Conservation (phyloP, 2,888 invertebrate species). For the Andrena haemorrhoa region DNA sequence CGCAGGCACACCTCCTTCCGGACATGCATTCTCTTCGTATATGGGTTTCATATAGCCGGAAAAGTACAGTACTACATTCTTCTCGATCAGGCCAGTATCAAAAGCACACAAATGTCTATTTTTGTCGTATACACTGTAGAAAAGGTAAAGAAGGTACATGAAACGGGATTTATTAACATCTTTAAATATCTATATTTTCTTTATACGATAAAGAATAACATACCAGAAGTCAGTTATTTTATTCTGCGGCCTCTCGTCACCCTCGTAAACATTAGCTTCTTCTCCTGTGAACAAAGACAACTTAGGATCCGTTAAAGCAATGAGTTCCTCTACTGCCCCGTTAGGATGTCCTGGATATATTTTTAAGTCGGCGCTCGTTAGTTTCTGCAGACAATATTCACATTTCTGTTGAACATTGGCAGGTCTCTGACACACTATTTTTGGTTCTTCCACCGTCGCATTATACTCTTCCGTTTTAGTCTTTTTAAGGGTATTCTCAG, state of each 20-base stretch:
- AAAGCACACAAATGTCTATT: conserved; percentile 92
- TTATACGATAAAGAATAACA: not conserved
- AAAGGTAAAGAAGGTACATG: conserved; percentile 1
- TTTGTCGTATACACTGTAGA: conserved; percentile 90
- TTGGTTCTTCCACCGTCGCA: conserved; percentile 14
- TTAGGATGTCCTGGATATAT: conserved; percentile 91
- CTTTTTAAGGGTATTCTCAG: conserved; percentile 58
- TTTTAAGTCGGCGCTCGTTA: conserved; percentile 85
- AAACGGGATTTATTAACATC: not conserved
- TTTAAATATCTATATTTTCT: not conserved
- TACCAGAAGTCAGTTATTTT: conserved; percentile 86
- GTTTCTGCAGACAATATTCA: conserved; percentile 85
- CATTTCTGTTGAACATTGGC: conserved; percentile 80
- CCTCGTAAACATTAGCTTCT: conserved; percentile 85
- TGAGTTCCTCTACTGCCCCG: conserved; percentile 91
- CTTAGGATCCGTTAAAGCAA: conserved; percentile 91
- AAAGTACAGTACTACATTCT: conserved; percentile 90
- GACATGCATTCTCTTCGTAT: conserved; percentile 89
- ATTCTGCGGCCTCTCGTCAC: conserved; percentile 87
- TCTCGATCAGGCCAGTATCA: conserved; percentile 92
- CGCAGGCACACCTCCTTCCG: conserved; percentile 90
- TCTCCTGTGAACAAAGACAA: conserved; percentile 91
- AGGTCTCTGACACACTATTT: conserved; percentile 38
- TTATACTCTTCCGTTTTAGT: conserved; percentile 54
- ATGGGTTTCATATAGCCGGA: conserved; percentile 93